Evolutionary conservation across 2,797 vertebrate species (phyloP).

Genomic region (Melanogrammus aeglefinus): DNA sequence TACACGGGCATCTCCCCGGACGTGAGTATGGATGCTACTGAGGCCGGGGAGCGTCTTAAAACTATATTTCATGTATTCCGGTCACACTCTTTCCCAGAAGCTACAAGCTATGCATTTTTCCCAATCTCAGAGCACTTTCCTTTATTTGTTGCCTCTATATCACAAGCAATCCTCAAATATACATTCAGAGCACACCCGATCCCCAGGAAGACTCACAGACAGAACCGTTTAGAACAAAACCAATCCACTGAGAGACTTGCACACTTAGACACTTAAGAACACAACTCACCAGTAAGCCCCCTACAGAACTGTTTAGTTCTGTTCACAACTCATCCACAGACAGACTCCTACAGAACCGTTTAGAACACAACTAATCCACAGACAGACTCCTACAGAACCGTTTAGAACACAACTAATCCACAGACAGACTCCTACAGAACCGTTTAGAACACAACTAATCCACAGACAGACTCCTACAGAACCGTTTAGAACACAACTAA

Average conservation of each 20-base stretch:
- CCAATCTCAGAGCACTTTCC: background rate
- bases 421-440: too few relatives aligned
- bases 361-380: background rate
- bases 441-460: background rate
- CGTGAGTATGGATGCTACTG: background rate
- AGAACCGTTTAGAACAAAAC: background rate
- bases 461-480: too few relatives aligned
- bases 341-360: background rate
- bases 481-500: too few relatives aligned
- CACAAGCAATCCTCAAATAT: background rate
- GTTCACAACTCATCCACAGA: background rate
- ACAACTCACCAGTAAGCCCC: background rate
- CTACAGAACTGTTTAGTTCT: background rate
- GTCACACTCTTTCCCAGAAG: background rate
- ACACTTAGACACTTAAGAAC: background rate
- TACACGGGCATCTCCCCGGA: background rate
- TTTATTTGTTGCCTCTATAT: background rate
- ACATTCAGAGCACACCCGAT: background rate
- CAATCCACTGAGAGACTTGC: background rate
- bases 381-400: too few relatives aligned
- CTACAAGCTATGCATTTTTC: background rate
- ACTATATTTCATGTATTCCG: too few relatives aligned
- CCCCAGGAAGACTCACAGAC: background rate
- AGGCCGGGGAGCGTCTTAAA: background rate
- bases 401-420: background rate